Evolutionary conservation across 2,113 vertebrate genomes (phyloP).

Genomic region (Oxyruncus cristatus): DNA sequence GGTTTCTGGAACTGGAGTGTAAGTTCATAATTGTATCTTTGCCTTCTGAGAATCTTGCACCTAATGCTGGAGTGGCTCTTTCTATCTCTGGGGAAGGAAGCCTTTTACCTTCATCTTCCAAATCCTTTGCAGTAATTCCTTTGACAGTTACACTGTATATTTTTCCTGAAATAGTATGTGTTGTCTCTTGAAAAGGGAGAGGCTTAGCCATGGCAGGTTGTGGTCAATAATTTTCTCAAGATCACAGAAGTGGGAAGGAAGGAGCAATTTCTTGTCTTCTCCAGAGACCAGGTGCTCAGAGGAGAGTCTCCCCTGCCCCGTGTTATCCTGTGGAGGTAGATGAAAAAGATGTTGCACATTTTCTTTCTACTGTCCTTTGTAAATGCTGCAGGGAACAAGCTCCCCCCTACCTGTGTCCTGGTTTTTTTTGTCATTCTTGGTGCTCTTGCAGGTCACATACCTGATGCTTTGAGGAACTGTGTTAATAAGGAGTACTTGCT

Average conservation of each 20-base stretch:
- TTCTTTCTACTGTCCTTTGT: neutral
- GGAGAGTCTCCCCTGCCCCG: neutral
- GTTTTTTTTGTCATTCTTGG: neutral
- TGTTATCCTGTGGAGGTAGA: neutral
- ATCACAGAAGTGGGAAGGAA: neutral
- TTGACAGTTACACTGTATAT: neutral
- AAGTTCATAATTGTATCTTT: neutral
- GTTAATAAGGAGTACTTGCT: slow-evolving; percentile 95
- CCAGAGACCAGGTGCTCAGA: neutral
- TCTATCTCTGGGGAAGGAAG: neutral
- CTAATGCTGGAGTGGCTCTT: neutral
- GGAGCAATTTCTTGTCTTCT: neutral
- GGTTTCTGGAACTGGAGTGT: neutral
- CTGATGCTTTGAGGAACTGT: slow-evolving; percentile 91
- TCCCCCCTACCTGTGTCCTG: neutral
- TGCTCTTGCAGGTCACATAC: slow-evolving; percentile 83
- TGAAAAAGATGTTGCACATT: neutral
- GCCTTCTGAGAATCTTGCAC: neutral
- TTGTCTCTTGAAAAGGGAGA: neutral
- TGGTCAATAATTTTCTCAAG: neutral
- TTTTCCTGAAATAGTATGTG: neutral
- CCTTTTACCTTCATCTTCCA: neutral
- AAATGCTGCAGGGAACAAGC: neutral
- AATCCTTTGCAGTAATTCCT: neutral
- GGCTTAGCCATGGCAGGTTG: neutral